These are phyloP conservation scores for Trachops cirrhosus DNA, from an alignment of 2,797 vertebrate species.

Conservation along the genomic window DNA sequence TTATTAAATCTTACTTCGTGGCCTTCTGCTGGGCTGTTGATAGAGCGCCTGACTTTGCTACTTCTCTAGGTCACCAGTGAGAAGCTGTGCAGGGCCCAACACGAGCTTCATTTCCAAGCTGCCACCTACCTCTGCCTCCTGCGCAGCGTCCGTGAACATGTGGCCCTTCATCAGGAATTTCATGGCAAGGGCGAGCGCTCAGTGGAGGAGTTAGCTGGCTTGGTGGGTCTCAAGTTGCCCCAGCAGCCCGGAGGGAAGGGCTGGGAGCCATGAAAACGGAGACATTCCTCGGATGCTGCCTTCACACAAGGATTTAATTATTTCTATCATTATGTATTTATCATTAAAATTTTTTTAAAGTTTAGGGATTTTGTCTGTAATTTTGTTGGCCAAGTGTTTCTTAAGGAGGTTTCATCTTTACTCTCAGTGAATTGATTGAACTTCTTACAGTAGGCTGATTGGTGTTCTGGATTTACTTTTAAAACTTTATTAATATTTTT, in stretches of 20 bases:
- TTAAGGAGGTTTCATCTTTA: constrained; percentile 18
- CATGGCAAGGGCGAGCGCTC: constrained; percentile 89
- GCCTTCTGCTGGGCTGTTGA: not conserved
- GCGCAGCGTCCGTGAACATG: constrained; percentile 87
- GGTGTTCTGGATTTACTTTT: not conserved
- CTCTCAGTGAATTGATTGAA: not conserved
- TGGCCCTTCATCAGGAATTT: constrained; percentile 89
- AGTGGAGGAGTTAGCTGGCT: constrained; percentile 84
- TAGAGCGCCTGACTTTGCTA: not conserved
- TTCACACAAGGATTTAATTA: not conserved
- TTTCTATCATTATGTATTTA: constrained; percentile 52
- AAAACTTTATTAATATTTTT: not conserved
- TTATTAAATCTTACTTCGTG: not conserved
- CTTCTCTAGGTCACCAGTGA: constrained; percentile 90
- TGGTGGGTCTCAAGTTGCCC: constrained; percentile 94
- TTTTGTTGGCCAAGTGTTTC: constrained; percentile 17
- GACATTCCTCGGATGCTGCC: not conserved
- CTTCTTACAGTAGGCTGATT: not conserved
- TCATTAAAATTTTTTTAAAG: constrained; percentile 50
- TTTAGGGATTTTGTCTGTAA: constrained; percentile 16
- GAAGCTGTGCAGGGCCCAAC: constrained; percentile 92
- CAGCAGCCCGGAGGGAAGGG: constrained; percentile 95
- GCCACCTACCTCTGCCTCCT: constrained; percentile 93
- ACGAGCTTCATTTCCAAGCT: constrained; percentile 91
- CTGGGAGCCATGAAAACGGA: constrained; percentile 81